Evolutionary conservation across 2,797 vertebrate species (phyloP), one percentile per base, ranked within the genome.

Genomic region (Gymnothorax reevesii): DNA sequence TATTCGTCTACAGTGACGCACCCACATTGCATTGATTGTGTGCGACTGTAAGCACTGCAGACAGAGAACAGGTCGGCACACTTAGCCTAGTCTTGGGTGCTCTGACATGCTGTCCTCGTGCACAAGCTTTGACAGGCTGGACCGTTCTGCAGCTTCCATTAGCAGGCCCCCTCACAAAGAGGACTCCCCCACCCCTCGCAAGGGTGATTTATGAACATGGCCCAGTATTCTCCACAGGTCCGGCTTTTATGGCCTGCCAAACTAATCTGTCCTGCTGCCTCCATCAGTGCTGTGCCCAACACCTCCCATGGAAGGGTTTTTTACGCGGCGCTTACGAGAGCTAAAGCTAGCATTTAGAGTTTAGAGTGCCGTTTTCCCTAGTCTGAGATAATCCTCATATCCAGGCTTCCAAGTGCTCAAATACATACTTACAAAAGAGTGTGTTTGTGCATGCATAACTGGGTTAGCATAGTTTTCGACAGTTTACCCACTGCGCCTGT

Each of bases 201-300:
- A 20, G 69, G 55, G 69, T 85, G n/a, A 77, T 79, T 85, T 79
- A 85, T 85, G 84, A 42, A 77, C 59, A 59, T 42, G 12, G 54
- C 69, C 84, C 83, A 20, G 27, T 59, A 7, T 54, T 84, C 60
- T 22, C 25, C n/a, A 17, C 33, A 84, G 57, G 83, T 84, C 54
- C 7, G 25, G 42, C 49, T 84, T 66, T 84, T 49, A 52, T 9
- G 33, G 17, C 84, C 84, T 71, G 64, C 25, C 59, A 62, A 42
- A n/a, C 64, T 85, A 25, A 71, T 71, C 52, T 85, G 22, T 22
- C 59, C 7, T 57, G 27, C 33, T 17, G 79, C 52, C 52, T 4
- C 80, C 59, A 15, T 82, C 27, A 57, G 57, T 25, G 80, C 80
- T 27, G 22, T 5, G 15, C n/a, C 75, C 49, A 42, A 79, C 75